These are phyloP conservation scores for Tenebrio molitor DNA, from an alignment of 1,140 invertebrate species.

Conservation along the genomic window DNA sequence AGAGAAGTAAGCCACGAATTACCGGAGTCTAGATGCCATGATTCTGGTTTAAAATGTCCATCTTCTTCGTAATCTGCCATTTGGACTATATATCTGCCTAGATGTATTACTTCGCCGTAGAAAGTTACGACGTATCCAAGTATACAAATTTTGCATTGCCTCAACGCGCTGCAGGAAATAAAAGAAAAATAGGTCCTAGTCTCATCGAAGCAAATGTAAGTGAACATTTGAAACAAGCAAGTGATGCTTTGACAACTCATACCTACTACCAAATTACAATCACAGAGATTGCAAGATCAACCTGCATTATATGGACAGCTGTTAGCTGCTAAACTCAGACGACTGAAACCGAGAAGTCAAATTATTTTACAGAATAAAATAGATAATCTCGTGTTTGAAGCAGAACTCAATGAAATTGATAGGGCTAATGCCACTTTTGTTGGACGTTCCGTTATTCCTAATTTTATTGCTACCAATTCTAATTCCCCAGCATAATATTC, in stretches of 20 bases:
- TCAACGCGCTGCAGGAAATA: not conserved
- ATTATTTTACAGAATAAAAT: constrained; percentile 47
- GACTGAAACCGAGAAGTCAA: constrained; percentile 38
- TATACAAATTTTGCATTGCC: no score
- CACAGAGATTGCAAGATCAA: constrained; percentile 30
- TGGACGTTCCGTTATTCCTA: constrained; percentile 11
- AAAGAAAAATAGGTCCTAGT: constrained; percentile 19
- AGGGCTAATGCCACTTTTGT: not conserved
- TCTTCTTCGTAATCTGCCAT: no score
- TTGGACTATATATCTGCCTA: no score
- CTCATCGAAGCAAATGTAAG: constrained; percentile 25
- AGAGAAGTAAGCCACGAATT: no score
- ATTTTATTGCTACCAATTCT: not conserved
- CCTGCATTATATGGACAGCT: constrained; percentile 37
- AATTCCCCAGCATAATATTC: constrained; percentile 1
- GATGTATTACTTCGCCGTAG: no score
- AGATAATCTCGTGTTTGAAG: constrained; percentile 40
- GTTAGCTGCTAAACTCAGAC: constrained; percentile 28
- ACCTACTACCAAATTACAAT: constrained; percentile 20
- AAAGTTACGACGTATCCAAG: no score
- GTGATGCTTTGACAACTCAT: constrained; percentile 40
- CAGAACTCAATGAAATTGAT: constrained; percentile 42
- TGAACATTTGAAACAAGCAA: constrained; percentile 39
- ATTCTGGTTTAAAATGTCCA: no score
- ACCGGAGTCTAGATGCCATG: no score